A percentile compares a stretch with the other conserved stretches of the same genome.
phyloP scores from a whole-genome alignment of 53 echinoderm and acorn worm genomes.

The Henricia sp. region DNA sequence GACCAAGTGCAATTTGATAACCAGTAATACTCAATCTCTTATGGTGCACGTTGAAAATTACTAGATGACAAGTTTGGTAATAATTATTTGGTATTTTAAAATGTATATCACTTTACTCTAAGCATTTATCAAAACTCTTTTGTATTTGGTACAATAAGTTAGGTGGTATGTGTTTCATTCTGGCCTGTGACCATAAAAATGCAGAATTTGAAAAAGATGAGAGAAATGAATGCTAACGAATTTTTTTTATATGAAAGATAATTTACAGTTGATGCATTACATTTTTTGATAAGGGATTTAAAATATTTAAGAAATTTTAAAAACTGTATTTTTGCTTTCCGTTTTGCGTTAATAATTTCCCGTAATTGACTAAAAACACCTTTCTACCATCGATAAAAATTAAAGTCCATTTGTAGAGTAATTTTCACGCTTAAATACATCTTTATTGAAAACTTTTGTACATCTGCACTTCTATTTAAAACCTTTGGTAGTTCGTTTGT shows the following conservation, averaged over 20 bases:
- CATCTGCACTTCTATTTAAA: no score
- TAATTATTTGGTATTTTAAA: background rate
- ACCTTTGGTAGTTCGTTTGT: no score
- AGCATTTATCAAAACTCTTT: slow-evolving; percentile 19
- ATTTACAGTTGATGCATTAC: slow-evolving; percentile 30
- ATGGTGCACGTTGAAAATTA: slow-evolving; percentile 41
- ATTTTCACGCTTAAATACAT: no score
- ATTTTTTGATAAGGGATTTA: slow-evolving; percentile 35
- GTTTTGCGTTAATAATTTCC: background rate
- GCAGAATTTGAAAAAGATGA: background rate
- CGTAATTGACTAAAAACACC: background rate
- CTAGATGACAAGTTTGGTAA: background rate
- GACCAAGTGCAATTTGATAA: slow-evolving; percentile 61
- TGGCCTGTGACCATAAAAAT: background rate
- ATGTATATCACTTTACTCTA: background rate
- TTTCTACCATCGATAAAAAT: background rate
- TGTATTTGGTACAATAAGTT: slow-evolving; percentile 8
- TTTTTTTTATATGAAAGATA: slow-evolving; percentile 27
- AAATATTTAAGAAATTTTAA: background rate
- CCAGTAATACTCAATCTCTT: slow-evolving; percentile 41
- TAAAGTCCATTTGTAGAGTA: no score
- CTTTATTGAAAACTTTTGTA: no score
- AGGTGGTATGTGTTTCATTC: no score
- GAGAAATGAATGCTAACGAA: background rate
- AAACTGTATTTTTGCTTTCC: background rate